phyloP scores from a whole-genome alignment of 2,888 invertebrate species.

The Napeogenes inachia region DNA sequence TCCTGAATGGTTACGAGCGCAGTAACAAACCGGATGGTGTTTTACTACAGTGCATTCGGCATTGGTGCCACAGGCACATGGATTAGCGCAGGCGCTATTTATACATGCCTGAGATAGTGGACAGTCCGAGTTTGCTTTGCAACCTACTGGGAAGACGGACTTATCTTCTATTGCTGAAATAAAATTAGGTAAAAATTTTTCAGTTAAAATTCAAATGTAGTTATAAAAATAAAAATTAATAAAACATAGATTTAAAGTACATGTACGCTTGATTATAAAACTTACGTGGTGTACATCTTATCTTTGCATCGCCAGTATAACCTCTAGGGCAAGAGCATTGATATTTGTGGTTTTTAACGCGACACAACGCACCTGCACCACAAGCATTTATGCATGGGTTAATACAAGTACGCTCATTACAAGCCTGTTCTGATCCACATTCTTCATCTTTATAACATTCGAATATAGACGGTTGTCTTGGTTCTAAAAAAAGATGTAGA shows the following conservation, averaged over 20 bases:
- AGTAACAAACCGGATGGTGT: conserved; percentile 92
- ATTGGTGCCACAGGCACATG: conserved; percentile 90
- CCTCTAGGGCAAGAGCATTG: conserved; percentile 89
- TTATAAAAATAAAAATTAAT: conserved; percentile 3
- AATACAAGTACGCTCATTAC: conserved; percentile 85
- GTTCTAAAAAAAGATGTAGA: conserved; percentile 45
- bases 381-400: conserved; percentile 89
- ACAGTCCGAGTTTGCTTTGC: conserved; percentile 88
- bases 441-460: conserved; percentile 89
- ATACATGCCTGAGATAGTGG: conserved; percentile 89
- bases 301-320: conserved; percentile 84
- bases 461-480: conserved; percentile 62
- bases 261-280: conserved; percentile 29
- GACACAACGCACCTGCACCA: conserved; percentile 88
- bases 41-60: conserved; percentile 88
- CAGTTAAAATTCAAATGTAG: background rate
- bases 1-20: conserved; percentile 88
- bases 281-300: conserved; percentile 89
- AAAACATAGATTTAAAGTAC: background rate
- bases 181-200: conserved; percentile 17
- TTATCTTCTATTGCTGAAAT: conserved; percentile 71
- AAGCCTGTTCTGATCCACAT: conserved; percentile 84
- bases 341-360: conserved; percentile 85
- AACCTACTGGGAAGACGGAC: conserved; percentile 80
- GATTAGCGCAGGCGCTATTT: conserved; percentile 86